phyloP scores from a whole-genome alignment of 2,797 vertebrate genomes.

The Coranthus polyacanthus region DNA sequence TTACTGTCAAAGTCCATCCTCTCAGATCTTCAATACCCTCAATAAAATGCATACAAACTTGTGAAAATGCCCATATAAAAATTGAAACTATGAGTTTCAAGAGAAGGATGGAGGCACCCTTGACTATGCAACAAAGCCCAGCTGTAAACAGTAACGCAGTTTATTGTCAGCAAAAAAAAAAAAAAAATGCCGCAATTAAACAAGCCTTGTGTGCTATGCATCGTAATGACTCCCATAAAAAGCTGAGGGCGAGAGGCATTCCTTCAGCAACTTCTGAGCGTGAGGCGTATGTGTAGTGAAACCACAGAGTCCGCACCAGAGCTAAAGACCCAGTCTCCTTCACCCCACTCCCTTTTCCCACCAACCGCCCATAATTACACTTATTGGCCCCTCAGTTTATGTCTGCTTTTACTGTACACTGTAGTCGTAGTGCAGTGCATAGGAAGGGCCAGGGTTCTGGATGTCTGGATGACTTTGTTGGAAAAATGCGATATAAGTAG shows the following conservation, averaged over 20 bases:
- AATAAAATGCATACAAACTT: constrained; percentile 52
- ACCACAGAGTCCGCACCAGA: constrained; percentile 81
- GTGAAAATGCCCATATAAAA: constrained; percentile 56
- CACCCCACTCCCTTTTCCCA: constrained; percentile 73
- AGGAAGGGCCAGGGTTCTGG: constrained; percentile 38
- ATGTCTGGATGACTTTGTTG: constrained; percentile 45
- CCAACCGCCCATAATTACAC: constrained; percentile 76
- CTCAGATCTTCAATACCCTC: constrained; percentile 17
- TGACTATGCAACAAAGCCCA: constrained; percentile 61
- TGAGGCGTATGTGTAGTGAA: constrained; percentile 75
- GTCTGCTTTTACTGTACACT: constrained; percentile 76
- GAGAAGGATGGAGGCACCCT: constrained; percentile 37
- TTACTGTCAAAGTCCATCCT: constrained; percentile 10
- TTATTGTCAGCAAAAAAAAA: constrained; percentile 73
- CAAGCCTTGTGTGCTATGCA: constrained; percentile 78
- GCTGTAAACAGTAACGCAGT: constrained; percentile 81
- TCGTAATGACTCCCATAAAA: constrained; percentile 86
- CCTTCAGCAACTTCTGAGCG: constrained; percentile 80
- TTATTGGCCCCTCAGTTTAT: constrained; percentile 78
- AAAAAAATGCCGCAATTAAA: constrained; percentile 74
- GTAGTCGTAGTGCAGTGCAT: constrained; percentile 51
- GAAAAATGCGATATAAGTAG: constrained; percentile 42
- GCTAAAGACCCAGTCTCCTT: constrained; percentile 58
- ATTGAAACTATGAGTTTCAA: constrained; percentile 40
- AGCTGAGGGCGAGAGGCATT: constrained; percentile 77